A percentile compares a stretch with the other conserved stretches of the same genome.
Conservation (phyloP, 2,797 vertebrate genomes). For the Sebastiscus tertius region DNA sequence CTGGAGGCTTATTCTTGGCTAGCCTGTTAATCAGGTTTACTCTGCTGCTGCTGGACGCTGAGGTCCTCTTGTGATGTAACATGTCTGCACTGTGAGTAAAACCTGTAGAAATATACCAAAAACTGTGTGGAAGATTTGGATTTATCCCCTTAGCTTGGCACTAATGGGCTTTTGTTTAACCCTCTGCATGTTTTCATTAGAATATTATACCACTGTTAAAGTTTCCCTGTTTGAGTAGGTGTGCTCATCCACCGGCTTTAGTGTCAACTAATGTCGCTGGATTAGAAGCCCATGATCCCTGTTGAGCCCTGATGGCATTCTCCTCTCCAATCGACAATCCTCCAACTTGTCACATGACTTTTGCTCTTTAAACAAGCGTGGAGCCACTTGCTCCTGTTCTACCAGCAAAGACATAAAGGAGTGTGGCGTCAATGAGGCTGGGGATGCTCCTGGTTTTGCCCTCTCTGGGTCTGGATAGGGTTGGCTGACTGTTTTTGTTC, state of each 20-base stretch:
- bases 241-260: conserved; percentile 41
- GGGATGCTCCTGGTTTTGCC: background rate
- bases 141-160: background rate
- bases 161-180: background rate
- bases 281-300: conserved; percentile 72
- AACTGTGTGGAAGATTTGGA: background rate
- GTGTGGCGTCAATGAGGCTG: conserved; percentile 19
- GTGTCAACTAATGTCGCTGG: conserved; percentile 67
- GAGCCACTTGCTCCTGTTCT: conserved; percentile 14
- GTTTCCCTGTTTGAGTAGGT: background rate
- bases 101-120: background rate
- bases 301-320: conserved; percentile 61
- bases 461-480: background rate
- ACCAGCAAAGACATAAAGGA: conserved; percentile 1
- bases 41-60: conserved; percentile 21
- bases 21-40: conserved; percentile 49
- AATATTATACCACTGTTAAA: background rate
- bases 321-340: conserved; percentile 44
- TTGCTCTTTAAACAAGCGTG: conserved; percentile 22
- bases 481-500: conserved; percentile 2
- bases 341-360: conserved; percentile 51
- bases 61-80: background rate
- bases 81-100: background rate
- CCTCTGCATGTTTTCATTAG: background rate
- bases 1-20: conserved; percentile 31